phyloP scores from a whole-genome alignment of 2,113 vertebrate species.

The Lophius piscatorius region DNA sequence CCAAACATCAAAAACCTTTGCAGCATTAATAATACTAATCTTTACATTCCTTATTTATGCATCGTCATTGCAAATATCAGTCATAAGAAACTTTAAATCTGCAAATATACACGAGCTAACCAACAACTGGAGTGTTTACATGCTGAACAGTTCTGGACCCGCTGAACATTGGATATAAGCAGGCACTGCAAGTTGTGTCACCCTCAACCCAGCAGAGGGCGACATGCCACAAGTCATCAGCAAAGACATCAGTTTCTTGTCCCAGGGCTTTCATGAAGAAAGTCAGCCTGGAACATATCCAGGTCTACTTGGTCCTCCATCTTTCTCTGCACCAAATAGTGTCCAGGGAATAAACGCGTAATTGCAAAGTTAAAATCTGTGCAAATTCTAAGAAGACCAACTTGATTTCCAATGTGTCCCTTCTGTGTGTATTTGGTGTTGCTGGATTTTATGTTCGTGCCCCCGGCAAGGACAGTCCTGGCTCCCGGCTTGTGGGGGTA shows the following conservation, averaged over 20 bases:
- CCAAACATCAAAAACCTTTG: slow-evolving; percentile 58
- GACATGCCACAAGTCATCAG: slow-evolving; percentile 9
- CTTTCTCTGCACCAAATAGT: slow-evolving; percentile 22
- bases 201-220: slow-evolving; percentile 77
- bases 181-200: slow-evolving; percentile 10
- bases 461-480: slow-evolving; percentile 85
- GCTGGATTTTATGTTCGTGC: slow-evolving; percentile 81
- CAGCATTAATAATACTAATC: slow-evolving; percentile 73
- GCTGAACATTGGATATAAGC: neutral
- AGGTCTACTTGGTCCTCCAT: neutral
- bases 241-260: neutral
- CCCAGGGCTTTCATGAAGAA: slow-evolving; percentile 1
- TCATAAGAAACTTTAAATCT: slow-evolving; percentile 48
- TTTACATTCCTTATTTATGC: slow-evolving; percentile 70
- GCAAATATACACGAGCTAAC: slow-evolving; percentile 35
- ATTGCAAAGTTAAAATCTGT: slow-evolving; percentile 72
- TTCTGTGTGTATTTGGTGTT: slow-evolving; percentile 37
- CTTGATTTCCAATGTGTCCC: slow-evolving; percentile 31
- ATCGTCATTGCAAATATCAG: slow-evolving; percentile 38
- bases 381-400: slow-evolving; percentile 61
- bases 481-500: slow-evolving; percentile 72
- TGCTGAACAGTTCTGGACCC: slow-evolving; percentile 39
- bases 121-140: slow-evolving; percentile 44
- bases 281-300: slow-evolving; percentile 15
- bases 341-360: slow-evolving; percentile 44